Base-by-base conservation (phyloP, 2,113 vertebrate genomes). In the Nymphicus hollandicus region DNA sequence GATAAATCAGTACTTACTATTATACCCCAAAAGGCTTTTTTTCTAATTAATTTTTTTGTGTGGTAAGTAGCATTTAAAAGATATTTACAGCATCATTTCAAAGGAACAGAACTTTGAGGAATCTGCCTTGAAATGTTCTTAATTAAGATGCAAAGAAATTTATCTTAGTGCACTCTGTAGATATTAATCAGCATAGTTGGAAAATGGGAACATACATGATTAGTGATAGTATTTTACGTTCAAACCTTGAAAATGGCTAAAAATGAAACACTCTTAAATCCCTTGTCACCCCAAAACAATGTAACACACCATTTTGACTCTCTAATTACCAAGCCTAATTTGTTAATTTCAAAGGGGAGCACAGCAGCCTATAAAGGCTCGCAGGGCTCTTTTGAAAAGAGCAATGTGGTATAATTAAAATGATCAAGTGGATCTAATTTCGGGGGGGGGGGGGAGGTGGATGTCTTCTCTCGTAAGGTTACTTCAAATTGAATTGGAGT, bases 341-440 rank as follows among this genome's bases (percentile, higher is more conserved):
- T 95, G 92, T 95, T 96, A 92, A 95, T 96, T 96, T 96, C 94
- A 95, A 95, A 96, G 91, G 96, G 94, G 95, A 96, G 76, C 94
- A 82, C 65, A 93, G 94, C 94, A 95, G 94, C 87, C 92, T 92
- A 86, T 95, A 94, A 95, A 96, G 84, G 87, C 95, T 95, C 33
- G 2, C 91, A 95, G 86, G 88, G 91, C 89, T 95, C 94, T 93
- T 72, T 93, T 88, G 61, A 95, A 96, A 97, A 93, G 94, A 96
- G 92, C 95, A 91, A 37, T 95, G 91, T 5, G 11, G 64, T 95
- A 92, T 96, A 95, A 96, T 97, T 93, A 96, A 96, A 97, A 96
- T 97, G 96, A 97, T 94, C 95, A 96, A 96, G 96, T 96, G 93
- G 96, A 96, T 97, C 96, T 96, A 92, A 95, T 95, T 95, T 63